A percentile compares a stretch with the other conserved stretches of the same genome.
phyloP scores from a whole-genome alignment of 2,113 vertebrate species.

The Myrmecobius fasciatus region DNA sequence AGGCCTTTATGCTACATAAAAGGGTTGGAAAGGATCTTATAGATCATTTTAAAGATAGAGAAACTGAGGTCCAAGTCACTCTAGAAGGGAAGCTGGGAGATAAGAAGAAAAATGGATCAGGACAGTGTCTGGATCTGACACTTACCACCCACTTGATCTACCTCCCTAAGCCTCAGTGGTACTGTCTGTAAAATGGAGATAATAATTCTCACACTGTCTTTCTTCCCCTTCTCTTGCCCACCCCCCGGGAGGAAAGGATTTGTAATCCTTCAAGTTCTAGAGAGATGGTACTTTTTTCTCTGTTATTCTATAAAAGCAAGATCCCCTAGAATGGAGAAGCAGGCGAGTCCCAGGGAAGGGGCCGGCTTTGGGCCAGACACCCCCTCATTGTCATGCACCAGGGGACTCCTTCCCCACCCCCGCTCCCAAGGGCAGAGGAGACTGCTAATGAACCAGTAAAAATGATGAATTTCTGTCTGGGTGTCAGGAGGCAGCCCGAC shows the following conservation, averaged over 20 bases:
- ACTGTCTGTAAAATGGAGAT: not conserved
- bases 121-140: not conserved
- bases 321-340: not conserved
- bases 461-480: constrained; percentile 25
- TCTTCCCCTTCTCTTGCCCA: too few relatives aligned
- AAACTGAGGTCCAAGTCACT: not conserved
- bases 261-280: not conserved
- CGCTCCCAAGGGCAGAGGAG: not conserved
- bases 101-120: not conserved
- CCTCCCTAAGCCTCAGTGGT: not conserved
- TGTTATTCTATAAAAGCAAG: not conserved
- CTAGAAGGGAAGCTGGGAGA: not conserved
- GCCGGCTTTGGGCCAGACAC: not conserved
- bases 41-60: not conserved
- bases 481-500: not conserved
- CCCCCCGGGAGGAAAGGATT: not conserved
- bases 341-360: not conserved
- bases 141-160: not conserved
- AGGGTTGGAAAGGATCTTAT: not conserved
- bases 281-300: not conserved
- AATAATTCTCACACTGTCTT: not conserved
- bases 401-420: not conserved
- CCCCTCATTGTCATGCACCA: constrained; percentile 49
- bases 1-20: not conserved
- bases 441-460: constrained; percentile 8